Conservation (phyloP, 2,888 invertebrate genomes). For the Galeruca laticollis region DNA sequence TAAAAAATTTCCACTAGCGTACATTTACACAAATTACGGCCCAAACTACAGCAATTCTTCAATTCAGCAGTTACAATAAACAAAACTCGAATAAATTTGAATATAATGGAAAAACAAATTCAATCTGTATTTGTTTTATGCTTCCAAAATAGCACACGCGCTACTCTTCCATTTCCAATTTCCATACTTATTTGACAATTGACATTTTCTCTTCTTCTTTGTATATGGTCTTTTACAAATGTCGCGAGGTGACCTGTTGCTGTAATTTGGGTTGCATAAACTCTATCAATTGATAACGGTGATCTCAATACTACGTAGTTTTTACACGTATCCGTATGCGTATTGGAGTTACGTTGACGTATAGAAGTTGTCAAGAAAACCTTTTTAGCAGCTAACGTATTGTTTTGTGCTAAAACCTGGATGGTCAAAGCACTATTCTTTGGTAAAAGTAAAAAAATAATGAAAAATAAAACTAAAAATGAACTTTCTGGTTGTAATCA, state of each 20-base stretch:
- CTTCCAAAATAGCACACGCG: background rate
- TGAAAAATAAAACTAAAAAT: too few relatives aligned
- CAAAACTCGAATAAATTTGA: too few relatives aligned
- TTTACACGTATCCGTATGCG: too few relatives aligned
- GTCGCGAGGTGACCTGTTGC: background rate
- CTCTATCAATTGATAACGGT: background rate
- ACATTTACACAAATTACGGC: slow-evolving; percentile 16
- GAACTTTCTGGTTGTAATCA: too few relatives aligned
- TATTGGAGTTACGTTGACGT: too few relatives aligned
- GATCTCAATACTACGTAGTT: too few relatives aligned
- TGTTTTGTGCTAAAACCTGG: too few relatives aligned
- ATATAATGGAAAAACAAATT: background rate
- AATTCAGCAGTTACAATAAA: background rate
- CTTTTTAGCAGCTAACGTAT: too few relatives aligned
- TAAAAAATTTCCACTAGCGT: slow-evolving; percentile 17
- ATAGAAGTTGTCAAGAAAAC: too few relatives aligned
- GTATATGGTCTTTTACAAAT: background rate
- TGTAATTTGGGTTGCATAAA: background rate
- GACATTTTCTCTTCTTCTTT: slow-evolving; percentile 8
- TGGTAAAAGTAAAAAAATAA: too few relatives aligned
- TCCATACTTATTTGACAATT: background rate
- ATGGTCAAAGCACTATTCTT: too few relatives aligned
- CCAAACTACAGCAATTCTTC: slow-evolving; percentile 1
- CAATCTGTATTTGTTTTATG: background rate
- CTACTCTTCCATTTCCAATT: too few relatives aligned